Conservation (phyloP, 2,888 invertebrate species). For the Seira musarum region DNA sequence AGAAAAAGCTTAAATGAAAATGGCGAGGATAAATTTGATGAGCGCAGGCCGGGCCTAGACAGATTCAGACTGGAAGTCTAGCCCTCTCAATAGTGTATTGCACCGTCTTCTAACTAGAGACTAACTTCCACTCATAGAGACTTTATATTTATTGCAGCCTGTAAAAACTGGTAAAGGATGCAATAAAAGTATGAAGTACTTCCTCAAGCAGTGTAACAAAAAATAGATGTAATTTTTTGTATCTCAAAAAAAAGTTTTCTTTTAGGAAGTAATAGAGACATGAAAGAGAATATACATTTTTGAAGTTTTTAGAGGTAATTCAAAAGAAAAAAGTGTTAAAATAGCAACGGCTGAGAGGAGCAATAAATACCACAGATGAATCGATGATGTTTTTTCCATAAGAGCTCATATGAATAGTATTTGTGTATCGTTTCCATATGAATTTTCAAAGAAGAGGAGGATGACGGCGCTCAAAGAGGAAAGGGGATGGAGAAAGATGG, state of each 20-base stretch:
- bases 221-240: slow-evolving; percentile 15
- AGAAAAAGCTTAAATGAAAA: too few species aligned
- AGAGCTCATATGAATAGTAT: background rate
- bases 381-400: background rate
- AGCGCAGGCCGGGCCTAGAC: too few species aligned
- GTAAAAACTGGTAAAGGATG: slow-evolving; percentile 43
- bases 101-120: too few species aligned
- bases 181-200: slow-evolving; percentile 54
- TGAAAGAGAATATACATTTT: background rate
- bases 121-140: background rate
- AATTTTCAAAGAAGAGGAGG: background rate
- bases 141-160: background rate
- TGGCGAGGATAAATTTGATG: too few species aligned
- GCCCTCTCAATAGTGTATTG: too few species aligned
- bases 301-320: slow-evolving; percentile 15
- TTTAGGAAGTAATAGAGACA: background rate
- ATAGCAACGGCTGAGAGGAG: background rate
- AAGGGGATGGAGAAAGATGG: slow-evolving; percentile 28
- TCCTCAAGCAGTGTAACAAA: slow-evolving; percentile 30
- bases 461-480: slow-evolving; percentile 18
- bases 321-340: background rate
- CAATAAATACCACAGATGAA: background rate
- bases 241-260: background rate
- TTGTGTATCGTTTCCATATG: slow-evolving; percentile 15
- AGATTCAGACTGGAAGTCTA: too few species aligned